Evolutionary conservation across 1,140 invertebrate species (phyloP).

Genomic region (Psilanteris sp.): DNA sequence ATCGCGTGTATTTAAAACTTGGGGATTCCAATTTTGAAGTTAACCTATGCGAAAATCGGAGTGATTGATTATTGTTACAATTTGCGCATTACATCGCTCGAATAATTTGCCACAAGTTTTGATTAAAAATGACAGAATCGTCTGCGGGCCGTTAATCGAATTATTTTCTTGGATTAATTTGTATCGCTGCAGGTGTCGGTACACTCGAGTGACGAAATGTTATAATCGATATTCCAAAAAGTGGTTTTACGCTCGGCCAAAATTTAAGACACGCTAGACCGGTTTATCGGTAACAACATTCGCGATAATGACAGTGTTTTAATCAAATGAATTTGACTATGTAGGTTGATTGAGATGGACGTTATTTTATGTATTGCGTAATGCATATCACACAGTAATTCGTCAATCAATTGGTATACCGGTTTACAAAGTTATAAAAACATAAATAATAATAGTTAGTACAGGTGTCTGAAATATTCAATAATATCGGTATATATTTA

Average conservation of each 20-base stretch:
- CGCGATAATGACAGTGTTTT: constrained; percentile 23
- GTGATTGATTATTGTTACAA: too few species aligned
- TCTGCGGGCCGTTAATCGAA: constrained; percentile 16
- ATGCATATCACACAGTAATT: constrained; percentile 7
- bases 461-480: too few species aligned
- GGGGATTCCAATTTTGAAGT: too few species aligned
- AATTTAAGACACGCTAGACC: constrained; percentile 41
- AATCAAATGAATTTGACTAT: constrained; percentile 31
- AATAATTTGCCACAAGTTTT: neutral
- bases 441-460: too few species aligned
- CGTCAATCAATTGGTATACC: neutral
- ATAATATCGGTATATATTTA: too few species aligned
- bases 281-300: constrained; percentile 14
- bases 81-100: neutral
- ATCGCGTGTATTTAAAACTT: too few species aligned
- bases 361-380: constrained; percentile 22
- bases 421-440: neutral
- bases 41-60: too few species aligned
- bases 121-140: constrained; percentile 10
- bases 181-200: constrained; percentile 8
- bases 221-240: constrained; percentile 36
- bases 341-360: constrained; percentile 11
- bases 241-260: constrained; percentile 31
- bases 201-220: constrained; percentile 7
- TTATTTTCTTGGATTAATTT: constrained; percentile 39